phyloP scores from a whole-genome alignment of 1,140 invertebrate species.

The Asobara japonica region DNA sequence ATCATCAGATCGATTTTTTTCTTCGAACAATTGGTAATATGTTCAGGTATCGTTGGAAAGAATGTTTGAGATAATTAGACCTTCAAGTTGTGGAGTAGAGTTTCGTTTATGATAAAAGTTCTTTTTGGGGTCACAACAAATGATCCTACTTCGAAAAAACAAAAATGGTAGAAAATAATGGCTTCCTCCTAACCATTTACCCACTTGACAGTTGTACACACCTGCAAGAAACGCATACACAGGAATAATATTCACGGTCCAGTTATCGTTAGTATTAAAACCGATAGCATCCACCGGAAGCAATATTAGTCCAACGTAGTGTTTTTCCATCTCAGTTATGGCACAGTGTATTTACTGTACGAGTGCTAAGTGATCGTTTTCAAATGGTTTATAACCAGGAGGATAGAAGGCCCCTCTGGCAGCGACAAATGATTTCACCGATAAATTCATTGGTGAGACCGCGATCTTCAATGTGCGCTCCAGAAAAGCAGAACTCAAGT shows the following conservation, averaged over 20 bases:
- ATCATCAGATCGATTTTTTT: too few species aligned
- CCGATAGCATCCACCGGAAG: constrained; percentile 25
- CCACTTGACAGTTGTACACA: constrained; percentile 16
- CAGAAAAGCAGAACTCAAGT: not conserved
- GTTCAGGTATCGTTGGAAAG: too few species aligned
- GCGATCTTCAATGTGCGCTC: not conserved
- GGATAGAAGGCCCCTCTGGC: not conserved
- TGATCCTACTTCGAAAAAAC: too few species aligned
- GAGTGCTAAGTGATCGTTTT: constrained; percentile 3
- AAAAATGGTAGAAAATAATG: not conserved
- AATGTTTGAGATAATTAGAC: too few species aligned
- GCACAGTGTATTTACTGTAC: not conserved
- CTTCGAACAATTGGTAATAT: too few species aligned
- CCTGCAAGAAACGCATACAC: not conserved
- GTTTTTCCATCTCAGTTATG: not conserved
- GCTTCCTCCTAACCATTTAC: constrained; percentile 13
- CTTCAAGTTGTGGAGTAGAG: too few species aligned
- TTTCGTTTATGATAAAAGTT: too few species aligned
- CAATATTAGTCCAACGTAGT: constrained; percentile 14
- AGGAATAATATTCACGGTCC: constrained; percentile 26
- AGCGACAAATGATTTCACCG: constrained; percentile 19
- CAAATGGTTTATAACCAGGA: not conserved
- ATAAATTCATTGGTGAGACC: constrained; percentile 3
- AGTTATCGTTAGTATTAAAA: constrained; percentile 8
- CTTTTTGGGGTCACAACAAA: too few species aligned